Evolutionary conservation across 1,140 invertebrate genomes (phyloP).

Genomic region (Phthorimaea operculella): DNA sequence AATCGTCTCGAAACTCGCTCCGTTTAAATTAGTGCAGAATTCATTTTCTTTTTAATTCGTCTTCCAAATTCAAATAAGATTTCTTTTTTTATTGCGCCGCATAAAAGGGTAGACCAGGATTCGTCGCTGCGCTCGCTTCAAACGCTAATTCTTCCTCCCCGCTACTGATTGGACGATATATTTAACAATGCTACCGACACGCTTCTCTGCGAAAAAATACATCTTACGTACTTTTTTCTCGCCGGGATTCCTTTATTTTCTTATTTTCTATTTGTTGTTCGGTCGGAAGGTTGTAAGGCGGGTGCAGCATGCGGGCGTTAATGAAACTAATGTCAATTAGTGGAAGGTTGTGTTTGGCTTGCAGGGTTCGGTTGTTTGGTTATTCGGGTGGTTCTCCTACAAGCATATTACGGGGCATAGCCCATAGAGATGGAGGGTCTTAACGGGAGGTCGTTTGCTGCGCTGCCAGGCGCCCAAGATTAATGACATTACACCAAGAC

Average conservation of each 20-base stretch:
- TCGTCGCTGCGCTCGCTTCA: conserved; percentile 42
- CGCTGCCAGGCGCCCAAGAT: conserved; percentile 61
- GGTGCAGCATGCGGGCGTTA: conserved; percentile 29
- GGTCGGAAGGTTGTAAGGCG: conserved; percentile 33
- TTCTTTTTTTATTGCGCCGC: conserved; percentile 53
- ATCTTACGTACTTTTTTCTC: conserved; percentile 55
- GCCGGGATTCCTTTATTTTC: conserved; percentile 48
- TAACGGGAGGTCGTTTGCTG: conserved; percentile 64
- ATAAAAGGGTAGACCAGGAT: conserved; percentile 60
- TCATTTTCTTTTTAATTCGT: conserved; percentile 64
- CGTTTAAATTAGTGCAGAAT: conserved; percentile 60
- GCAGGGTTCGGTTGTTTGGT: conserved; percentile 39
- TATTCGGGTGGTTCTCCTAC: conserved; percentile 41
- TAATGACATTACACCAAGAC: conserved; percentile 60
- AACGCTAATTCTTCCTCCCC: conserved; percentile 53
- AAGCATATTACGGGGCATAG: conserved; percentile 51
- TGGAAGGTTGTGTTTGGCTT: conserved; percentile 50
- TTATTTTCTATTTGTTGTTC: conserved; percentile 39
- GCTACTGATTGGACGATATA: conserved; percentile 66
- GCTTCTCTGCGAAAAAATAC: conserved; percentile 55
- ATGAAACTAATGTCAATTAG: conserved; percentile 51
- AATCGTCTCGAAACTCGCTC: conserved; percentile 53
- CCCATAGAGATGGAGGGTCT: conserved; percentile 50
- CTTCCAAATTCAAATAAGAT: conserved; percentile 63
- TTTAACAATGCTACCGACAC: conserved; percentile 60